phyloP scores from a whole-genome alignment of 2,113 vertebrate species.

The Rhea americana region DNA sequence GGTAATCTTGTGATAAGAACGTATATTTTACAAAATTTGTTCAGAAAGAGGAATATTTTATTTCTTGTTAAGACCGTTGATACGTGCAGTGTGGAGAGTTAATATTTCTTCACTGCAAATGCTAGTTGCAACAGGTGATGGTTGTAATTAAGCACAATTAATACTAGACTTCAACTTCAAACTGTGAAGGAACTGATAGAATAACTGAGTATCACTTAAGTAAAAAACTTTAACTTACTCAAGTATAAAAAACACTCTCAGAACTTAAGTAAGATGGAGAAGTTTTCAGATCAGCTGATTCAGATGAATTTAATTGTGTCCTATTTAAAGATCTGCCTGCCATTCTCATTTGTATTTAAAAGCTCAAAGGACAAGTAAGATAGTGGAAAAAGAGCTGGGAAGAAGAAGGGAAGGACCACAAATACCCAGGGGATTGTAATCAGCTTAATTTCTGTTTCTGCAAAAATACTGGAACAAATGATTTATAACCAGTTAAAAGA shows the following conservation, averaged over 20 bases:
- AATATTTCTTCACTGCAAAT: background rate
- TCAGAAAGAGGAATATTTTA: background rate
- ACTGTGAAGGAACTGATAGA: background rate
- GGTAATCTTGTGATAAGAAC: slow-evolving; percentile 62
- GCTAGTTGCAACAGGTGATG: background rate
- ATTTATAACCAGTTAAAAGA: background rate
- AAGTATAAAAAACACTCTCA: no score
- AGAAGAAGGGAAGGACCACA: background rate
- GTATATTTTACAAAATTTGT: background rate
- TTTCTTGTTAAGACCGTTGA: background rate
- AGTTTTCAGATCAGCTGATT: background rate
- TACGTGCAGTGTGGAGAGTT: background rate
- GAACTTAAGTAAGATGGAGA: no score
- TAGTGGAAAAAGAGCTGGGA: background rate
- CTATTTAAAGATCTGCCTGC: background rate
- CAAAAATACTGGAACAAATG: background rate
- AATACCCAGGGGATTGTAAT: background rate
- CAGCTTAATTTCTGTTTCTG: background rate
- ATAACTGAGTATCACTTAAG: background rate
- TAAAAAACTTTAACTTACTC: background rate
- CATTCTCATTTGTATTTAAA: background rate
- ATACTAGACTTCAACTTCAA: background rate
- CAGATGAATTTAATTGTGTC: background rate
- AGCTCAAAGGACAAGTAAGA: background rate
- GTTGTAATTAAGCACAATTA: background rate